Base-by-base conservation (phyloP, 2,888 invertebrate genomes). In the Temnothorax unifasciatus region DNA sequence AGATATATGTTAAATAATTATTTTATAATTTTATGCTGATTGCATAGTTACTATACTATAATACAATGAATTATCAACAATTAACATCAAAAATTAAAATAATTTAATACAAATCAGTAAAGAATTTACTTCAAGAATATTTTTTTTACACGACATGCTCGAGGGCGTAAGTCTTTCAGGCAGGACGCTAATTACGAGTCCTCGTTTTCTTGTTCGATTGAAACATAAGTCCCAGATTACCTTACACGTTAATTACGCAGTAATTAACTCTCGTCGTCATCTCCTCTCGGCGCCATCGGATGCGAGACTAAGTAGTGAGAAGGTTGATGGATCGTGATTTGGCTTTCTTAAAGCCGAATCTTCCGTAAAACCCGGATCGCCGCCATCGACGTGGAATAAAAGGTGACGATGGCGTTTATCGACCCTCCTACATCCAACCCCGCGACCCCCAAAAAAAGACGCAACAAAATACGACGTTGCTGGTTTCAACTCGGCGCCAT, bases 231-330 rank as follows among this genome's bases (percentile, higher is more conserved):
- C 85, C 63, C 59, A 84, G 89, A 90, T 90, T 89, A 89, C 74
- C 87, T 87, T 87, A 86, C 85, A 85, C 88, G 87, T 88, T 92
- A 91, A 89, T 92, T 89, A 92, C 81, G 68, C 61, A 74, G 83
- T 90, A 91, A 90, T 92, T 92, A 91, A 89, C 84, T 86, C 85
- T 86, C 85, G 83, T 90, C 84, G 84, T 88, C 77, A 29, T 29
- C n/a, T 82, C n/a, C n/a, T 52, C 73, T 64, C 74, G 83, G 21
- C 25, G 63, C 47, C 84, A 63, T 73, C 73, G 79, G 15, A 83
- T 87, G 81, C 71, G 85, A 85, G 61, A 74, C 86, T 83, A 85
- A 87, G 69, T 86, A 79, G 82, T 85, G 77, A 68, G 83, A 88
- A 88, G 82, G 87, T 86, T 87, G 89, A 88, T 89, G 86, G 38